These are phyloP conservation scores for Parnassius glacialis DNA, from an alignment of 2,888 invertebrate species.

Conservation along the genomic window DNA sequence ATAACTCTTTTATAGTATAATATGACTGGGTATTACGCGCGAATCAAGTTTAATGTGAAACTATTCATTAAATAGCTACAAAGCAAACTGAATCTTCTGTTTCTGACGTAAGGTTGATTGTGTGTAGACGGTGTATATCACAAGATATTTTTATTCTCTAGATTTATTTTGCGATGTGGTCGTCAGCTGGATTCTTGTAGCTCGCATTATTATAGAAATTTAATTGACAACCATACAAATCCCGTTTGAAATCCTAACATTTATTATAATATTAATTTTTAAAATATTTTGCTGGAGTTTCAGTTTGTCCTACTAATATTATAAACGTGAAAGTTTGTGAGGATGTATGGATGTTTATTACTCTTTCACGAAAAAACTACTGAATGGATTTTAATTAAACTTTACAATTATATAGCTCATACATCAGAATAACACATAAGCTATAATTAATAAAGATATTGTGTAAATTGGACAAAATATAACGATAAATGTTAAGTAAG, in stretches of 20 bases:
- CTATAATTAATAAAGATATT: too few species aligned
- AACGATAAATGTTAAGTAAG: too few species aligned
- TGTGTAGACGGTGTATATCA: slow-evolving; percentile 22
- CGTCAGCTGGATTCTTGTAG: slow-evolving; percentile 42
- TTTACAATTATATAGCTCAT: neutral
- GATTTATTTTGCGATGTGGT: slow-evolving; percentile 39
- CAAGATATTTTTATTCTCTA: slow-evolving; percentile 40
- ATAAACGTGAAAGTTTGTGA: too few species aligned
- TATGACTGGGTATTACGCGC: slow-evolving; percentile 45
- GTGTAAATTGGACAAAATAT: too few species aligned
- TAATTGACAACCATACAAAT: slow-evolving; percentile 47
- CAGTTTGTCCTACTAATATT: neutral
- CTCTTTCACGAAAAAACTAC: too few species aligned
- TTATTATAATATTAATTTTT: slow-evolving; percentile 30
- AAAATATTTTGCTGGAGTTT: neutral
- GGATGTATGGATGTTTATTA: too few species aligned
- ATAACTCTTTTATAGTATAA: slow-evolving; percentile 38
- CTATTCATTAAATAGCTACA: slow-evolving; percentile 38
- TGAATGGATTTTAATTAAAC: too few species aligned
- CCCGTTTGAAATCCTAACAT: slow-evolving; percentile 36
- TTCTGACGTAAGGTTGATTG: slow-evolving; percentile 30
- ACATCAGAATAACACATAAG: too few species aligned
- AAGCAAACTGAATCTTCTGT: slow-evolving; percentile 26
- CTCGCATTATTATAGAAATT: slow-evolving; percentile 42
- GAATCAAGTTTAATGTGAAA: slow-evolving; percentile 44